Conservation (phyloP, 2,113 vertebrate species). For the Urocitellus parryii region DNA sequence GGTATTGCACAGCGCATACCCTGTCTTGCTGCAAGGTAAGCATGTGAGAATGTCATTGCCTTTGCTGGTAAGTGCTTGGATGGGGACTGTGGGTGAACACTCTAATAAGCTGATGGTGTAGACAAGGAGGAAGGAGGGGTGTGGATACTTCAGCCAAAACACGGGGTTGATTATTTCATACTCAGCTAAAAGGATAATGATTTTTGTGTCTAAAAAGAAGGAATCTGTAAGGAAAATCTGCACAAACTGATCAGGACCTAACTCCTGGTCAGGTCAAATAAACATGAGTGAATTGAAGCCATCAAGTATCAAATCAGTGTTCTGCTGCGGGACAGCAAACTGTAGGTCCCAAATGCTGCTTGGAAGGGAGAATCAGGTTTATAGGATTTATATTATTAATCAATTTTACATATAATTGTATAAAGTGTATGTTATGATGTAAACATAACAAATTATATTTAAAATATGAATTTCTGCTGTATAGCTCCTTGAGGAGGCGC, state of each 20-base stretch:
- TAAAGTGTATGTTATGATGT: background rate
- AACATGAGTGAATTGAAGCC: background rate
- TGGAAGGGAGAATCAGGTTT: background rate
- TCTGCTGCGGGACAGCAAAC: background rate
- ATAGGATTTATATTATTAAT: background rate
- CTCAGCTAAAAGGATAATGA: background rate
- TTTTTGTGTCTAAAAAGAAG: background rate
- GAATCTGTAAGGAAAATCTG: background rate
- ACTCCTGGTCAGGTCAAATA: background rate
- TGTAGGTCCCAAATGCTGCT: background rate
- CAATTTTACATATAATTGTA: background rate
- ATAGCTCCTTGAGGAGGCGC: fast-evolving
- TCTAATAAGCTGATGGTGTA: background rate
- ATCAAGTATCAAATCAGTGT: background rate
- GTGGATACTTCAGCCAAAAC: background rate
- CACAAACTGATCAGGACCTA: background rate
- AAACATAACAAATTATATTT: background rate
- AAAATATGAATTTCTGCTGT: background rate
- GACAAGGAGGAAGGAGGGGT: background rate
- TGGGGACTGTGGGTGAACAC: background rate
- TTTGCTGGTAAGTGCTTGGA: background rate
- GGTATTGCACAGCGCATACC: background rate
- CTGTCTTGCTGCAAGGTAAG: background rate
- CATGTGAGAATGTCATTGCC: background rate
- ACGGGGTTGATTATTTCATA: background rate